These are phyloP conservation scores for Erpornis zantholeuca DNA, from an alignment of 2,113 vertebrate genomes.

Conservation along the genomic window DNA sequence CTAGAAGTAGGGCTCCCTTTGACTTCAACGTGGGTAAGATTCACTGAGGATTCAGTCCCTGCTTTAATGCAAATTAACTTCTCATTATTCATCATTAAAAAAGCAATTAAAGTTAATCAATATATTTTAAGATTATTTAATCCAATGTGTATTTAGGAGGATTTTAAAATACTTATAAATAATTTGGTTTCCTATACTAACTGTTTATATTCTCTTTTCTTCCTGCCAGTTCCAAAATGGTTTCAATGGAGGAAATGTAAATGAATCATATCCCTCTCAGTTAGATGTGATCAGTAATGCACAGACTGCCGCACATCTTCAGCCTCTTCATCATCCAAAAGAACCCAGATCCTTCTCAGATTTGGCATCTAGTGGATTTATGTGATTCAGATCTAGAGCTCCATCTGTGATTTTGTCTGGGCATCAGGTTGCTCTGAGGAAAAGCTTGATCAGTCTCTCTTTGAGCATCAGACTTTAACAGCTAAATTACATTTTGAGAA, in stretches of 20 bases:
- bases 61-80: background rate
- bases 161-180: background rate
- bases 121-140: background rate
- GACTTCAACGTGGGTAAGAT: background rate
- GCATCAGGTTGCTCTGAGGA: background rate
- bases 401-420: slow-evolving; percentile 50
- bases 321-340: slow-evolving; percentile 64
- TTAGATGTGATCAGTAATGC: slow-evolving; percentile 56
- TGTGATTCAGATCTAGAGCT: slow-evolving; percentile 48
- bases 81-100: background rate
- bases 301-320: slow-evolving; percentile 59
- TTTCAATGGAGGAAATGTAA: slow-evolving; percentile 65
- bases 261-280: slow-evolving; percentile 67
- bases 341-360: slow-evolving; percentile 74
- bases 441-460: slow-evolving; percentile 16
- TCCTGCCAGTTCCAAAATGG: slow-evolving; percentile 72
- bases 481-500: slow-evolving; percentile 33
- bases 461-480: background rate
- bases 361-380: slow-evolving; percentile 73
- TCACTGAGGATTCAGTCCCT: background rate
- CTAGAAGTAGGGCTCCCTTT: background rate
- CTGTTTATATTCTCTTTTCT: slow-evolving; percentile 5
- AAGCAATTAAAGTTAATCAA: background rate
- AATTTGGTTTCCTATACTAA: background rate
- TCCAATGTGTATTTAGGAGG: background rate